Conservation (phyloP, 2,888 invertebrate genomes). For the Temnothorax unifasciatus region DNA sequence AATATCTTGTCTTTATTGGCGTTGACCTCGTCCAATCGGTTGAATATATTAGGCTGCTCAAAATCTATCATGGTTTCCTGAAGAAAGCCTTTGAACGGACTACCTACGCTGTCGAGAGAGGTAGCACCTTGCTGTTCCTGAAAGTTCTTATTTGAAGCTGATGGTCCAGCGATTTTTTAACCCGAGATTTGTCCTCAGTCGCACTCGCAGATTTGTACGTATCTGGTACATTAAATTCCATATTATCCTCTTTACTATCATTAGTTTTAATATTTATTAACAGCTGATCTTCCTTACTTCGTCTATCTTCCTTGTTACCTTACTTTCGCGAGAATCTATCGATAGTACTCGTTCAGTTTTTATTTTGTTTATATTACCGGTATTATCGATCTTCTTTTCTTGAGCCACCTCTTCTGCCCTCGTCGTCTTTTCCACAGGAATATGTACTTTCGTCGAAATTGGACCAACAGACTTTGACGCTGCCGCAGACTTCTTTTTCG, state of each 20-base stretch:
- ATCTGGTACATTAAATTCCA: background rate
- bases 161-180: background rate
- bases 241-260: background rate
- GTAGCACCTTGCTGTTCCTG: background rate
- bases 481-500: conserved; percentile 3
- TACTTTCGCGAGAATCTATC: background rate
- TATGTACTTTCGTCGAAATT: background rate
- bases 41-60: conserved; percentile 9
- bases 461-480: background rate
- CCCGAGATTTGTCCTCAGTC: background rate
- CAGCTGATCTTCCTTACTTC: background rate
- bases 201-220: background rate
- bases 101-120: conserved; percentile 64
- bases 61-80: conserved; percentile 52
- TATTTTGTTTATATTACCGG: background rate
- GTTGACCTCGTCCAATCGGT: background rate
- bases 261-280: background rate
- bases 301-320: background rate
- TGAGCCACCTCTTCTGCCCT: background rate
- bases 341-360: background rate
- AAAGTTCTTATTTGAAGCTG: background rate
- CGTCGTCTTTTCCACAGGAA: background rate
- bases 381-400: background rate
- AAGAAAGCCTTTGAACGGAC: conserved; percentile 77
- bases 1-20: background rate